These are phyloP conservation scores for Entomyzon cyanotis DNA, from an alignment of 2,113 vertebrate genomes.

Conservation along the genomic window DNA sequence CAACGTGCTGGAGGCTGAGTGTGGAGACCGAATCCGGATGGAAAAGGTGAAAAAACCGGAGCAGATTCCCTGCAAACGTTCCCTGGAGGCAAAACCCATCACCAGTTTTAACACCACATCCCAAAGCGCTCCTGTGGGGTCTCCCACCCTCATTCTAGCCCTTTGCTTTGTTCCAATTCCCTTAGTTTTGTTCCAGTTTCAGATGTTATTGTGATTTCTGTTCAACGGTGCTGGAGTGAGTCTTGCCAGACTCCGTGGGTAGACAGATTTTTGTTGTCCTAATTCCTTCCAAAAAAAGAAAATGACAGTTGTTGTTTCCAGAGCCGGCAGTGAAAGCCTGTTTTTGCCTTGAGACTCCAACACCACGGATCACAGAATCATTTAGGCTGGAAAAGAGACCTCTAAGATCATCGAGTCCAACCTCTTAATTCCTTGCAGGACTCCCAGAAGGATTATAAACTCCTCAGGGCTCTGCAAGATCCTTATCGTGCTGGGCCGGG, in stretches of 20 bases:
- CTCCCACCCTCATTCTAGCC: background rate
- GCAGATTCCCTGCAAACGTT: accelerated
- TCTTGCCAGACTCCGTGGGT: background rate
- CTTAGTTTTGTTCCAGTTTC: background rate
- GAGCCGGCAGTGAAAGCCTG: background rate
- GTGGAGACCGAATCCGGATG: constrained; percentile 83
- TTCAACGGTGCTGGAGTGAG: background rate
- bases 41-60: constrained; percentile 78
- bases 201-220: background rate
- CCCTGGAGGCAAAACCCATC: background rate
- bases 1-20: constrained; percentile 74
- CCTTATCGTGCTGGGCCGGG: background rate
- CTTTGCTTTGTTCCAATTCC: background rate
- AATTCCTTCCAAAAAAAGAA: background rate
- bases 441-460: background rate
- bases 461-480: background rate
- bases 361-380: background rate
- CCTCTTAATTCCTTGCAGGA: background rate
- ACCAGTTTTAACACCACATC: accelerated
- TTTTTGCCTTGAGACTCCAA: background rate
- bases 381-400: background rate
- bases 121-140: background rate
- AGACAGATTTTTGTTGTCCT: background rate
- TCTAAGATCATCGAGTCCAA: background rate
- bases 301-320: background rate